phyloP scores from a whole-genome alignment of 2,888 invertebrate genomes.

The Leptarthrus brevirostris region DNA sequence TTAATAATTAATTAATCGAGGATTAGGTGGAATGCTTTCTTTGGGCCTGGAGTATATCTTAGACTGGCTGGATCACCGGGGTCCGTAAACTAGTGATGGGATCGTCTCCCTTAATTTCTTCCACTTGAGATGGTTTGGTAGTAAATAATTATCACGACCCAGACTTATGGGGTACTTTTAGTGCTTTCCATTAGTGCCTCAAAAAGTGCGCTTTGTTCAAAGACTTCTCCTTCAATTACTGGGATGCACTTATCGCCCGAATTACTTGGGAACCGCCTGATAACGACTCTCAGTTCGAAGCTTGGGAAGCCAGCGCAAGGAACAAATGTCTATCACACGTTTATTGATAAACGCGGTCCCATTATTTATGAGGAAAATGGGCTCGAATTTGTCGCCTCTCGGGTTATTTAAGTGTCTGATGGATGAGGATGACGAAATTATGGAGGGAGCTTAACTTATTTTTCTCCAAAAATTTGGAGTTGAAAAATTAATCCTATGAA shows the following conservation, averaged over 20 bases:
- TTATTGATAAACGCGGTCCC: neutral
- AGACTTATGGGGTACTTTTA: neutral
- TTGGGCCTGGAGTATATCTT: neutral
- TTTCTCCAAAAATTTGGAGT: too few species aligned
- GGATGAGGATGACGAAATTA: neutral
- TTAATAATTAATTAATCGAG: constrained; percentile 45
- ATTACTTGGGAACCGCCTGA: neutral
- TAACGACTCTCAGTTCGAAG: neutral
- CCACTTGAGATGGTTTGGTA: neutral
- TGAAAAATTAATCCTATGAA: too few species aligned
- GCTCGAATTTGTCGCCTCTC: neutral
- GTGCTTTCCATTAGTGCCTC: neutral
- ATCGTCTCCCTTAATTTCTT: neutral
- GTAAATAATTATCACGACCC: neutral
- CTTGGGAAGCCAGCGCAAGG: neutral
- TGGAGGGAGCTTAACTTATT: too few species aligned
- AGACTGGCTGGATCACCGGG: constrained; percentile 1
- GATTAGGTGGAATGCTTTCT: constrained; percentile 18
- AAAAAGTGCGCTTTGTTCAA: neutral
- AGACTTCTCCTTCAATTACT: neutral
- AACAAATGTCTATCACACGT: neutral
- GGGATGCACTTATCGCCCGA: neutral
- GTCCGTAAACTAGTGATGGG: neutral
- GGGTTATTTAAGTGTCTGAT: neutral
- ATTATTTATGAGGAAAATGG: neutral